Evolutionary conservation across 2,797 vertebrate species (phyloP), one percentile per base, ranked within the genome.

Genomic region (Sebastes taczanowskii): DNA sequence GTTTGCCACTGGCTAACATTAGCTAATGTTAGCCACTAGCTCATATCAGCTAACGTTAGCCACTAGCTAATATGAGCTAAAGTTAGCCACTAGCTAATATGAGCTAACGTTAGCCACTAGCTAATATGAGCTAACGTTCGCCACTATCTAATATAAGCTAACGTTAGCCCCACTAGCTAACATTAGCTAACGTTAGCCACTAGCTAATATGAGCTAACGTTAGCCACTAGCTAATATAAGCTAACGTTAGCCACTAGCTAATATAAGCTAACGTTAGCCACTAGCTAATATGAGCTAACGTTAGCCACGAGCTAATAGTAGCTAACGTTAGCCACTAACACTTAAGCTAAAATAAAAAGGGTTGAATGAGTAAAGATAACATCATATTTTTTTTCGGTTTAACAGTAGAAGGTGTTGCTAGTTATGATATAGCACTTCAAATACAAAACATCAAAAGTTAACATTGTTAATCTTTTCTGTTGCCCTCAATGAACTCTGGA

Each of bases 401-500:
- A 30, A 55, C 34, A 23, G 8, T 0, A 4, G 0, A 5, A 14
- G 2, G 2, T 1, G 29, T 56, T 16, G 8, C 2, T 6, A 1
- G 0, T 11, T 6, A 3, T 0, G 2, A 0, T 4, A 0, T 3
- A 3, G 0, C 0, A 5, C 5, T 52, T 2, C 10, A 1, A 16
- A 42, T 18, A 25, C 1, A 27, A 46, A 34, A 30, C 18, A 20
- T 3, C 0, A 60, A 69, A 70, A 52, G 29, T 61, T 58, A 29
- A 60, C 7, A 2, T 29, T 66, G 5, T 65, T 55, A 77, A 55
- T 84, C 13, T 71, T 23, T 68, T 25, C 65, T 67, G 11, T 38
- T 70, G 61, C 59, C 74, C 46, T 74, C 71, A 84, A 38, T 90
- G 74, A 87, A 83, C 88, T 80, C 74, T 30, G 49, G 52, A 14